A percentile compares a stretch with the other conserved stretches of the same genome.
phyloP scores from a whole-genome alignment of 2,888 invertebrate genomes.

The Nematopogon swammerdamellus region DNA sequence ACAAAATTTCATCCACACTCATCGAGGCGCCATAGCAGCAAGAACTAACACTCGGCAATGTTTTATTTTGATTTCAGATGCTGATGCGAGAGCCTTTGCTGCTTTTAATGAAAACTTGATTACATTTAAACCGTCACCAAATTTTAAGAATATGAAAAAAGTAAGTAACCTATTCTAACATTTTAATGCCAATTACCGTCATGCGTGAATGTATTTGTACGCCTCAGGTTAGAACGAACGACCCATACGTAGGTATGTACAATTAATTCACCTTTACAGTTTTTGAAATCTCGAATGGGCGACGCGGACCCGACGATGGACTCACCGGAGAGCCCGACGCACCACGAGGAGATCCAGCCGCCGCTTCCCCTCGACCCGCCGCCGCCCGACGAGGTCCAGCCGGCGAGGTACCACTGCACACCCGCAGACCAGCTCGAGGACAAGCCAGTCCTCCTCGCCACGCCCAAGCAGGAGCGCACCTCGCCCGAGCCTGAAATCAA shows the following conservation, averaged over 20 bases:
- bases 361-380: constrained; percentile 25
- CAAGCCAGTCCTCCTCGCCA: constrained; percentile 22
- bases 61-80: constrained; percentile 11
- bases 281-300: constrained; percentile 25
- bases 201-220: too few relatives aligned
- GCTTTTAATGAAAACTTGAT: constrained; percentile 23
- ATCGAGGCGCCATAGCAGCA: too few relatives aligned
- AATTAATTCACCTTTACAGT: constrained; percentile 13
- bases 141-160: constrained; percentile 35
- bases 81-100: constrained; percentile 13
- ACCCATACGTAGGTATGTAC: too few relatives aligned
- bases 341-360: constrained; percentile 17
- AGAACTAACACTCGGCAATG: too few relatives aligned
- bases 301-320: constrained; percentile 12
- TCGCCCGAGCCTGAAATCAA: neutral
- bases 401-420: constrained; percentile 5
- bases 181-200: too few relatives aligned
- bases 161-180: too few relatives aligned
- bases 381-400: constrained; percentile 19
- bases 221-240: too few relatives aligned
- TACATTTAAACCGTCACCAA: constrained; percentile 28
- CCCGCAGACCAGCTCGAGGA: constrained; percentile 14
- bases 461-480: constrained; percentile 10
- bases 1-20: too few relatives aligned
- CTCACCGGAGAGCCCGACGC: neutral